Percentiles rank a stretch among this genome's conserved stretches.
Conservation (phyloP, 2,888 invertebrate genomes). For the Acrobasis consociella region DNA sequence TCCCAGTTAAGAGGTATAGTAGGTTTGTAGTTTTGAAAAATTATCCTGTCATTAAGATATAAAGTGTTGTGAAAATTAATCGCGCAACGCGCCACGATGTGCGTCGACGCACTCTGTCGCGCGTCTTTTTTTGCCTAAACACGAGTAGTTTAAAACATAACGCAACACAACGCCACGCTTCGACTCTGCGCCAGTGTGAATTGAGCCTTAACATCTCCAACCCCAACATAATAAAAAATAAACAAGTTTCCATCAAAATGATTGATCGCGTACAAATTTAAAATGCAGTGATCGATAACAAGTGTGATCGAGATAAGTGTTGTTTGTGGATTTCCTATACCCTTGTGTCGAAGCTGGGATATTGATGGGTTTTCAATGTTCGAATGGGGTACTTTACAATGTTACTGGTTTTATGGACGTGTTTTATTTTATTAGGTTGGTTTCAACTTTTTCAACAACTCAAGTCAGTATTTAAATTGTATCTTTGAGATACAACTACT, state of each 20-base stretch:
- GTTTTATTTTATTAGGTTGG: neutral
- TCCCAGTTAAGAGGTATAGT: no score
- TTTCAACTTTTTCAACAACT: neutral
- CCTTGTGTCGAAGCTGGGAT: slow-evolving; percentile 23
- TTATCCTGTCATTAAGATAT: no score
- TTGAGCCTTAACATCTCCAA: neutral
- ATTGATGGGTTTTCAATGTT: slow-evolving; percentile 22
- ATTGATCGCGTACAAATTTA: slow-evolving; percentile 27
- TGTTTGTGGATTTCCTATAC: slow-evolving; percentile 35
- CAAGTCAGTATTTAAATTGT: neutral
- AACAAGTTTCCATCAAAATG: slow-evolving; percentile 10
- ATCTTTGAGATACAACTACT: no score
- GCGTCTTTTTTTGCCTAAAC: no score
- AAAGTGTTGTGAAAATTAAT: no score
- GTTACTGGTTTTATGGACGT: slow-evolving; percentile 2
- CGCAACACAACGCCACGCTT: no score
- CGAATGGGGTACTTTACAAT: slow-evolving; percentile 1
- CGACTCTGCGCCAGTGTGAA: no score
- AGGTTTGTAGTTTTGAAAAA: no score
- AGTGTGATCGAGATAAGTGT: slow-evolving; percentile 48
- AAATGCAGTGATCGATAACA: slow-evolving; percentile 40
- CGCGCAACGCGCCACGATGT: no score
- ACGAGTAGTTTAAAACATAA: no score
- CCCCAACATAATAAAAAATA: neutral
- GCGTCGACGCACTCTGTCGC: no score